These are phyloP conservation scores for Lepidotrigona ventralis DNA, from an alignment of 1,140 invertebrate genomes.

Conservation along the genomic window DNA sequence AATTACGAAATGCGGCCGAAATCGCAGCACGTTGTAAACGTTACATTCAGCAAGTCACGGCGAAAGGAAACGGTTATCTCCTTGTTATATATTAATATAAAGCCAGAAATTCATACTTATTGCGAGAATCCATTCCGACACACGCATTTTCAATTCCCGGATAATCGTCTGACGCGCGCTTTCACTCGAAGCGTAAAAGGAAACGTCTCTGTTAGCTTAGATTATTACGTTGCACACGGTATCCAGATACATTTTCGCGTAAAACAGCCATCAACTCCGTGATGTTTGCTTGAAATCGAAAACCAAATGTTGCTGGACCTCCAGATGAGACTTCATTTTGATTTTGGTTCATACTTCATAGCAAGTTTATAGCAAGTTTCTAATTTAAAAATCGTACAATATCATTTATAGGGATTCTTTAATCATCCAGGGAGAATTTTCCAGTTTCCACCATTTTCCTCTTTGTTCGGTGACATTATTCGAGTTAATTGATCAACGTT, in stretches of 20 bases:
- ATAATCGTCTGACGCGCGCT: conserved; percentile 2
- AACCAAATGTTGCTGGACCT: neutral
- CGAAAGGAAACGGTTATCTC: neutral
- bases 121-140: neutral
- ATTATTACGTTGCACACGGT: neutral
- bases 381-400: too few relatives aligned
- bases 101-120: neutral
- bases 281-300: neutral
- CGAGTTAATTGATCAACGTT: too few relatives aligned
- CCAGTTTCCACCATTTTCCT: too few relatives aligned
- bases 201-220: neutral
- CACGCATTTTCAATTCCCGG: neutral
- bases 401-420: too few relatives aligned
- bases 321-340: neutral
- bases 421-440: too few relatives aligned
- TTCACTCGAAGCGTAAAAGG: conserved; percentile 19
- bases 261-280: neutral
- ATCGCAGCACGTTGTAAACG: too few relatives aligned
- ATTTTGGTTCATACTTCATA: neutral
- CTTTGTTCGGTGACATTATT: too few relatives aligned
- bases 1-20: too few relatives aligned
- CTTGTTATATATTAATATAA: neutral
- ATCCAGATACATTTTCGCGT: neutral
- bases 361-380: too few relatives aligned
- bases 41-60: neutral